Percentiles rank a stretch among this genome's conserved stretches.
These are phyloP conservation scores for Cuculus canorus DNA, from an alignment of 2,797 vertebrate species.

Conservation along the genomic window DNA sequence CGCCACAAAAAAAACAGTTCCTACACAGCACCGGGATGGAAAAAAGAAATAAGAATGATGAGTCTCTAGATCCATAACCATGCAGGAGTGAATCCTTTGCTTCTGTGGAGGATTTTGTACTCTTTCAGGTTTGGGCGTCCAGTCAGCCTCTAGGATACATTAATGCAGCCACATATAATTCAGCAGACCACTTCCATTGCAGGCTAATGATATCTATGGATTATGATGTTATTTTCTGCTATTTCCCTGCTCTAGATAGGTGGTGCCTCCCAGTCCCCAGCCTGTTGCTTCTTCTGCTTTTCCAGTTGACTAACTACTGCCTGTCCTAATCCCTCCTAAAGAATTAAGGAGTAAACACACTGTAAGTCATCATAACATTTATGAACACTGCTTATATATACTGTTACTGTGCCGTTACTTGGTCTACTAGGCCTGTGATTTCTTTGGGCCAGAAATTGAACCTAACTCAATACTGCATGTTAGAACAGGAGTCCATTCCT, in stretches of 20 bases:
- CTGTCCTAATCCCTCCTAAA: not conserved
- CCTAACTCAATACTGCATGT: not conserved
- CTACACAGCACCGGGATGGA: not conserved
- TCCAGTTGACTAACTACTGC: not conserved
- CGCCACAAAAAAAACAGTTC: not conserved
- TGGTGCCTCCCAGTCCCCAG: not conserved
- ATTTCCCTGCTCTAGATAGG: not conserved
- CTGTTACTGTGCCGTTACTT: not conserved
- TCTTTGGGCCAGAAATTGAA: not conserved
- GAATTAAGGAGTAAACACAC: not conserved
- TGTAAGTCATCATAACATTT: not conserved
- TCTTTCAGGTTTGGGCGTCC: not conserved
- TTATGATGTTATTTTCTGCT: not conserved
- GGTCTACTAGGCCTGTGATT: not conserved
- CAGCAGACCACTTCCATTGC: not conserved
- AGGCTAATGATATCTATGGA: not conserved
- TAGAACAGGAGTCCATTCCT: not conserved
- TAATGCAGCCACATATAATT: not conserved
- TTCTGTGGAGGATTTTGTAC: not conserved
- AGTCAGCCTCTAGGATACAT: not conserved
- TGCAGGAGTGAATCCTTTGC: not conserved
- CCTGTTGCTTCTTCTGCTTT: not conserved
- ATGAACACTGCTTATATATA: not conserved
- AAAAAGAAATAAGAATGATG: not conserved
- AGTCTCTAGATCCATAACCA: not conserved